phyloP scores from a whole-genome alignment of 2,888 invertebrate genomes.

The Melipona bicolor region DNA sequence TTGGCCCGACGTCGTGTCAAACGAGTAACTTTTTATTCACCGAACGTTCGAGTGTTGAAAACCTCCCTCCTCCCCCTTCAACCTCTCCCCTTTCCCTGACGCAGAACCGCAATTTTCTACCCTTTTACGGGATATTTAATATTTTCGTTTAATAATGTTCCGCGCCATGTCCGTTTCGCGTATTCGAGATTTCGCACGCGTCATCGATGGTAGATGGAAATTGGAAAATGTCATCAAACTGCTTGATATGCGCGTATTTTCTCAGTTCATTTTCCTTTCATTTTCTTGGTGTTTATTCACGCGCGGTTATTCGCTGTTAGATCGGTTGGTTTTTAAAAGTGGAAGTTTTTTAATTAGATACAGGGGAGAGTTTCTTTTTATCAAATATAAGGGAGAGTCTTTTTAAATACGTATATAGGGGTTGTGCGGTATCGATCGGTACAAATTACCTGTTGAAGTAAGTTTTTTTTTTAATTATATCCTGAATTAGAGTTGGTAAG shows the following conservation, averaged over 20 bases:
- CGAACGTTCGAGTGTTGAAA: neutral
- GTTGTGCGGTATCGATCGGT: too few species aligned
- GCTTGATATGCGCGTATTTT: neutral
- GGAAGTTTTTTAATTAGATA: too few species aligned
- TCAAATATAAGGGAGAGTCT: too few species aligned
- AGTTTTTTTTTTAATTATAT: too few species aligned
- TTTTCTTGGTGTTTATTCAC: neutral
- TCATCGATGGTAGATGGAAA: neutral
- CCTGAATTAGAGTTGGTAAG: too few species aligned
- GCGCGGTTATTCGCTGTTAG: neutral
- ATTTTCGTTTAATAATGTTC: slow-evolving; percentile 5
- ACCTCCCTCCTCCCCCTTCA: too few species aligned
- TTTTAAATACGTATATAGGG: too few species aligned
- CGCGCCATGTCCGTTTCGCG: neutral
- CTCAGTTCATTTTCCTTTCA: neutral
- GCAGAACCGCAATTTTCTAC: slow-evolving; percentile 5
- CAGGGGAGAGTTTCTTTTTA: too few species aligned
- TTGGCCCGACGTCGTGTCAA: neutral
- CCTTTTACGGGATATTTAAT: slow-evolving; percentile 6
- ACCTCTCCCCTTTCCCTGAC: neutral
- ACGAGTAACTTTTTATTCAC: slow-evolving; percentile 1
- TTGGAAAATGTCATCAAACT: neutral
- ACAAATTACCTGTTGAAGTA: too few species aligned
- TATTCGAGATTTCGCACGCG: neutral
- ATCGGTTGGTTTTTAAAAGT: neutral